Percentiles rank a stretch among this genome's conserved stretches.
phyloP scores from a whole-genome alignment of 1,140 invertebrate species.

The Caerostris darwini region DNA sequence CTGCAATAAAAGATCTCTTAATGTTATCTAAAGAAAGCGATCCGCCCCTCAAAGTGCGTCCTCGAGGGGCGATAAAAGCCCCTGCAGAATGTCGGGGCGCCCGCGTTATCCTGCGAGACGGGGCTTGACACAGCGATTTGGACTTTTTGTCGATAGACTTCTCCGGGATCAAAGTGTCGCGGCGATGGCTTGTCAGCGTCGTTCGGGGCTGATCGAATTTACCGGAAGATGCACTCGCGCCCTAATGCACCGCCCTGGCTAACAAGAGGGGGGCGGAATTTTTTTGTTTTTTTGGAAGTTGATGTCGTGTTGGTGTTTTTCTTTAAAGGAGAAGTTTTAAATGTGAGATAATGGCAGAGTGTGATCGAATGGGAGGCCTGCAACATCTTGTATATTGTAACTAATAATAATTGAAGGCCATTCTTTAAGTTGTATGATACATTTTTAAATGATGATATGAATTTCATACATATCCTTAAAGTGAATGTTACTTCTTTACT shows the following conservation, averaged over 20 bases:
- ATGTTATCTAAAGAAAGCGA: conserved; percentile 24
- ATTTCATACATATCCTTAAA: no score
- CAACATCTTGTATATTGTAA: no score
- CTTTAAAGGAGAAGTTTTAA: no score
- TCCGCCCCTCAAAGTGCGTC: background rate
- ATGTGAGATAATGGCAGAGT: no score
- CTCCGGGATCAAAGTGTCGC: conserved; percentile 46
- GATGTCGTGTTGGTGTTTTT: no score
- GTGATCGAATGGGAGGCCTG: no score
- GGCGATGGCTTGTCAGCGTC: conserved; percentile 28
- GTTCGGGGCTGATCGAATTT: background rate
- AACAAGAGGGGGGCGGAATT: background rate
- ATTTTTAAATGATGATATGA: no score
- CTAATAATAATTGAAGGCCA: no score
- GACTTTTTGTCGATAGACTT: conserved; percentile 18
- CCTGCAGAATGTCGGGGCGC: conserved; percentile 12
- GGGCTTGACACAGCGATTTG: conserved; percentile 51
- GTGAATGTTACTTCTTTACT: no score
- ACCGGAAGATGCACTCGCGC: background rate
- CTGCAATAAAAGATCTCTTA: background rate
- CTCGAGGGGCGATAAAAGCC: background rate
- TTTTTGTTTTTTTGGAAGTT: no score
- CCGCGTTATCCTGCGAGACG: background rate
- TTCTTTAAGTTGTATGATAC: no score
- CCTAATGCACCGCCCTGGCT: background rate